Evolutionary conservation across 2,888 invertebrate species (phyloP).

Genomic region (Tipula unca): DNA sequence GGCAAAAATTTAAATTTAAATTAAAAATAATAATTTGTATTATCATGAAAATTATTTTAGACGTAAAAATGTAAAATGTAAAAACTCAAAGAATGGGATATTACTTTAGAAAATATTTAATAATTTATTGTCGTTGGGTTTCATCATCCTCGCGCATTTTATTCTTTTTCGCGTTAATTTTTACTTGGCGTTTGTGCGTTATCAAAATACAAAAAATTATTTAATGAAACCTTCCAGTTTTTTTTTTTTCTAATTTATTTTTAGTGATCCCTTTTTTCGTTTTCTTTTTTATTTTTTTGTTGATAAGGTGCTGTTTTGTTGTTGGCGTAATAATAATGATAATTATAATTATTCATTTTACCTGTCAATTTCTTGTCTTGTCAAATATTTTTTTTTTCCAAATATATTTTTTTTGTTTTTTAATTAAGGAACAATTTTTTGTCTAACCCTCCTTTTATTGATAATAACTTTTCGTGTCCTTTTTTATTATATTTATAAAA

Average conservation of each 20-base stretch:
- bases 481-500: neutral
- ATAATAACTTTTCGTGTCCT: neutral
- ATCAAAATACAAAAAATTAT: neutral
- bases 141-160: neutral
- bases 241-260: neutral
- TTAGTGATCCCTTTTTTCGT: neutral
- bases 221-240: neutral
- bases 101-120: neutral
- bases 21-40: neutral
- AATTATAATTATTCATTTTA: constrained; percentile 14
- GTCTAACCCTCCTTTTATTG: neutral
- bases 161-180: neutral
- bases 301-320: neutral
- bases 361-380: constrained; percentile 8
- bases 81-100: neutral
- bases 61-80: neutral
- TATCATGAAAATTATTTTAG: neutral
- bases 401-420: neutral
- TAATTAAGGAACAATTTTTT: neutral
- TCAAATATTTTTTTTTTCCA: neutral
- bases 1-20: neutral
- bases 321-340: neutral
- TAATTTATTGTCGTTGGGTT: neutral
- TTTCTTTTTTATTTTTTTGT: neutral
- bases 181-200: neutral